Conservation (phyloP, 1,140 invertebrate species). For the Sinonovacula constricta region DNA sequence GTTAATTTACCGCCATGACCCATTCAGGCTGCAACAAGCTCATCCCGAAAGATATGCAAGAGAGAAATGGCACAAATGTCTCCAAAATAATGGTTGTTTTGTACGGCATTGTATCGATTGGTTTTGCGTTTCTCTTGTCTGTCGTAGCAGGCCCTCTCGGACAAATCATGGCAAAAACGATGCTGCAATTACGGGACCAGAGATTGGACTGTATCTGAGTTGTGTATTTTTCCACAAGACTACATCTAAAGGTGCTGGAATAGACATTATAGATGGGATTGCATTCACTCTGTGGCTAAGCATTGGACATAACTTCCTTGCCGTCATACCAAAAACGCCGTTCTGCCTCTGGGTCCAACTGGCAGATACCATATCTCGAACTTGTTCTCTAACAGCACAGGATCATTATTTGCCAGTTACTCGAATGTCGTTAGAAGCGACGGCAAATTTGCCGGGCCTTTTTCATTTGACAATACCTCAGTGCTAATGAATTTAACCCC, state of each 20-base stretch:
- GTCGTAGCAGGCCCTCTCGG: conserved; percentile 35
- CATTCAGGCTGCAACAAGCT: conserved; percentile 27
- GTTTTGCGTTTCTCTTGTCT: conserved; percentile 25
- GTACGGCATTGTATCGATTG: conserved; percentile 28
- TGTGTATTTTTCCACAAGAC: conserved; percentile 22
- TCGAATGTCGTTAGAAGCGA: too few relatives aligned
- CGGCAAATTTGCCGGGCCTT: background rate
- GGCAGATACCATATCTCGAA: conserved; percentile 27
- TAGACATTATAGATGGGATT: background rate
- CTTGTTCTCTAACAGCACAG: background rate
- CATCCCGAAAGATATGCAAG: background rate
- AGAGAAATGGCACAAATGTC: conserved; percentile 14
- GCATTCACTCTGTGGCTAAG: conserved; percentile 21
- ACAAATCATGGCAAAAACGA: conserved; percentile 27
- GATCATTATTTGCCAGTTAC: background rate
- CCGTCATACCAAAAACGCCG: conserved; percentile 12
- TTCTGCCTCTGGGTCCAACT: conserved; percentile 28
- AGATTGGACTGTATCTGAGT: conserved; percentile 19
- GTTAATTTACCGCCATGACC: conserved; percentile 19
- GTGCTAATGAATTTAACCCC: background rate
- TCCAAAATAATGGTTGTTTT: conserved; percentile 27
- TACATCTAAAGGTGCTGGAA: conserved; percentile 7
- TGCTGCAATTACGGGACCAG: conserved; percentile 23
- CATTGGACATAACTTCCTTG: conserved; percentile 22
- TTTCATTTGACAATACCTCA: background rate